Percentiles rank a stretch among this genome's conserved stretches.
These are phyloP conservation scores for Drosophila mauritiana DNA, from an alignment of 1,140 invertebrate species.

Conservation along the genomic window DNA sequence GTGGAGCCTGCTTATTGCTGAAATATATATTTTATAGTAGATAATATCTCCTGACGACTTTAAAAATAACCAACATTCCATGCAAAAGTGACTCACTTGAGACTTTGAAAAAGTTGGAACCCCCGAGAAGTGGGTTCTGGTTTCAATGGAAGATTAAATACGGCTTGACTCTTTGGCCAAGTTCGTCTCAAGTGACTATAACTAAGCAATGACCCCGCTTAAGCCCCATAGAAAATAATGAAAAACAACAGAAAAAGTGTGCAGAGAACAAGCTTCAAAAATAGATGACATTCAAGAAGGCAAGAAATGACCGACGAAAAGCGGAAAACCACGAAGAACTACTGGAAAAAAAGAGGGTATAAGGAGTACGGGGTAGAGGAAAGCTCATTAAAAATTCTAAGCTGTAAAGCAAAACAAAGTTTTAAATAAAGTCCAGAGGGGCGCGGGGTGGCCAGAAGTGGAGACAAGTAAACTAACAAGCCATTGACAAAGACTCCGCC, in stretches of 20 bases:
- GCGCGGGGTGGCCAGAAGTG: neutral
- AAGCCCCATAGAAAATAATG: conserved; percentile 10
- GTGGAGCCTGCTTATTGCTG: too few species aligned
- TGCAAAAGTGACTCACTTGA: neutral
- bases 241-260: conserved; percentile 33
- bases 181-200: conserved; percentile 42
- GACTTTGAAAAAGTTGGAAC: neutral
- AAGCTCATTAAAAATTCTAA: conserved; percentile 82
- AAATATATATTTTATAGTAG: too few species aligned
- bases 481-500: conserved; percentile 64
- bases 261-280: conserved; percentile 47
- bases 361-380: conserved; percentile 59
- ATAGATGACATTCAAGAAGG: conserved; percentile 77
- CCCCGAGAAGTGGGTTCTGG: neutral
- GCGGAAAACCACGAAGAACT: conserved; percentile 42
- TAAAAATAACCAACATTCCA: too few species aligned
- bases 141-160: conserved; percentile 22
- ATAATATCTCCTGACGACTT: too few species aligned
- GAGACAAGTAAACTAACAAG: conserved; percentile 75
- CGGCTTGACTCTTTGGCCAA: conserved; percentile 13
- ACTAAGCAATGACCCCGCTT: conserved; percentile 70
- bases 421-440: conserved; percentile 71
- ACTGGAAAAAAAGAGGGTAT: conserved; percentile 13
- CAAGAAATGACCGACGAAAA: conserved; percentile 53
- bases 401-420: conserved; percentile 80